Evolutionary conservation across 2,888 invertebrate species (phyloP), one percentile per base, ranked within the genome.

Genomic region (Cloeon dipterum): DNA sequence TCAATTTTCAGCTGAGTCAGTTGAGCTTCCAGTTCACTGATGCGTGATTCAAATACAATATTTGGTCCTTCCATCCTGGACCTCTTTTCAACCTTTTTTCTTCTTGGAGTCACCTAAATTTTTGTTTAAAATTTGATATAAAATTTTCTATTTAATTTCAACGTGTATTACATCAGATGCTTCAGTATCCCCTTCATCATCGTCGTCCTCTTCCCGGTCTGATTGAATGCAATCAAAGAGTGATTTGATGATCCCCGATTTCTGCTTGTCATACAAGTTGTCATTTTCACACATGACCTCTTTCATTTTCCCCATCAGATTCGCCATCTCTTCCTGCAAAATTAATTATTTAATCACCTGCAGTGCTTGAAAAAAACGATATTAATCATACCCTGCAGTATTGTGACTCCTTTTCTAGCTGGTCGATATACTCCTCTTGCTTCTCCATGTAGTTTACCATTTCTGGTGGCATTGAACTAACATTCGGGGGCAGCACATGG

Each of bases 271-370:
- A 44, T 81, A 79, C 0, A 83, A 57, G 37, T 72, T 66, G 47
- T 82, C 81, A 47, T 83, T 85, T 57, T 85, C 83, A 7, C 74
- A 73, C 43, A 83, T 77, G 11, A 83, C 79, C 53, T 82, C 82
- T 52, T 78, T 77, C 4, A 85, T 82, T 61, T 82, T 82, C 1
- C 73, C 71, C 11, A 83, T 58, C 13, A 83, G 61, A 47, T 72
- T 73, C 44, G 74, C 69, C 5, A 85, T 55, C 53, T 83, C 82
- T 36, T 74, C 77, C 70, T 74, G 46, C 34, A 47, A 40, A 34
- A 34, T 36, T 35, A n/a, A n/a, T n/a, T n/a, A n/a, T n/a, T n/a
- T n/a, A n/a, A n/a, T n/a, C n/a, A n/a, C n/a, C n/a, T n/a, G 39
- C 20, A n/a, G n/a, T n/a, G n/a, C n/a, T n/a, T n/a, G n/a, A n/a